phyloP scores from a whole-genome alignment of 2,797 vertebrate genomes.

The Pseudotriccus pelzelni region DNA sequence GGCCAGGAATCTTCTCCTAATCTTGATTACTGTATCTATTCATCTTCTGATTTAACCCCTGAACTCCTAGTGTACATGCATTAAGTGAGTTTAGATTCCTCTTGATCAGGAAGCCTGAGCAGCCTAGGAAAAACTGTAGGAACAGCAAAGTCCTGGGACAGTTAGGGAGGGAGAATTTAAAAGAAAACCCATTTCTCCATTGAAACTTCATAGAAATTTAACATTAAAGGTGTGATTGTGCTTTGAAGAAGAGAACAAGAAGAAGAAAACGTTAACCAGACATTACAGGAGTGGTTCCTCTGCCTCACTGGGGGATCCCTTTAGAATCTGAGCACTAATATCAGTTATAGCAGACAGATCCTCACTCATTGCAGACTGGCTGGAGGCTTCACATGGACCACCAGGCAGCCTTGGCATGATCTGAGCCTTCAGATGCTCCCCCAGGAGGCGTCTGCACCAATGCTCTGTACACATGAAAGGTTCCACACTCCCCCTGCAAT shows the following conservation, averaged over 20 bases:
- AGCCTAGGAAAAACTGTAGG: background rate
- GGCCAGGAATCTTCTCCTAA: background rate
- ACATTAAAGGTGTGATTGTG: background rate
- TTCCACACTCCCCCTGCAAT: background rate
- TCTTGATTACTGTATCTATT: background rate
- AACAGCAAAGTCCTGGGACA: background rate
- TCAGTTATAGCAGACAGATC: background rate
- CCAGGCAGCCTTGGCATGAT: background rate
- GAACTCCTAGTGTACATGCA: background rate
- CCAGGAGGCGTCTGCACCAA: background rate
- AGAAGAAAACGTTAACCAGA: background rate
- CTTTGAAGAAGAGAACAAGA: background rate
- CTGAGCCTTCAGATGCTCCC: background rate
- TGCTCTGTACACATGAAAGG: rapidly evolving
- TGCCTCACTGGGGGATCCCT: background rate
- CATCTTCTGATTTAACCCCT: background rate
- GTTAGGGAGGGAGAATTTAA: background rate
- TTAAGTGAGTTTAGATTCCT: background rate
- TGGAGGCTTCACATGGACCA: background rate
- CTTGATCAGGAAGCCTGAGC: background rate
- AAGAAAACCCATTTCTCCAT: background rate
- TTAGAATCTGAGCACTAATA: background rate
- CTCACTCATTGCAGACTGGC: background rate
- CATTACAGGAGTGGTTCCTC: background rate
- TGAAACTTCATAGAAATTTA: background rate